Percentiles rank a stretch among this genome's conserved stretches.
Evolutionary conservation across 2,113 vertebrate species (phyloP).

Genomic region (Panthera uncia): DNA sequence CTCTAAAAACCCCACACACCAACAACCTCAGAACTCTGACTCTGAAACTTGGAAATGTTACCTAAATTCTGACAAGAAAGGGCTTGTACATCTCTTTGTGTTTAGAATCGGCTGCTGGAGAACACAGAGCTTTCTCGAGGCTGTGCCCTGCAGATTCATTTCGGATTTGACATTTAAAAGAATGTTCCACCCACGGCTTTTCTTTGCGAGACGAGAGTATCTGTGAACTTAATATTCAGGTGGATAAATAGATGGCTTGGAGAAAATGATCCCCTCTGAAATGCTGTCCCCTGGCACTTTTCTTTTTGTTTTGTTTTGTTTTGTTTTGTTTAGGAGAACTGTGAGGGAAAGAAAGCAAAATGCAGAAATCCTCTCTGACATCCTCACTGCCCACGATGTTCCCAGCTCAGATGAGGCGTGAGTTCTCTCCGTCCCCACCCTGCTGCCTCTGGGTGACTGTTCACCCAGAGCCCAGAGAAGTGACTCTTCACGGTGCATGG

Average conservation of each 20-base stretch:
- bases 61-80: background rate
- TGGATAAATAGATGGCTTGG: background rate
- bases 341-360: background rate
- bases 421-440: too few relatives aligned
- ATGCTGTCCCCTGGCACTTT: background rate
- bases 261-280: background rate
- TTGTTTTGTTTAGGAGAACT: background rate
- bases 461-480: background rate
- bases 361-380: background rate
- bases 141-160: background rate
- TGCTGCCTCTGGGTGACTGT: background rate
- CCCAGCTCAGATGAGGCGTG: background rate
- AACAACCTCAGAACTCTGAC: background rate
- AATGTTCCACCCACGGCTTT: background rate
- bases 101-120: background rate
- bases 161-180: background rate
- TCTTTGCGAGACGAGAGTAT: background rate
- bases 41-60: background rate
- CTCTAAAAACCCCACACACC: background rate
- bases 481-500: background rate
- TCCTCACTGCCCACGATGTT: background rate
- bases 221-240: slow-evolving; percentile 1
- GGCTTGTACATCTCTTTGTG: background rate
- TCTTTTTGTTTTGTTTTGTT: too few relatives aligned
- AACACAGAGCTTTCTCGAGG: background rate